These are phyloP conservation scores for Coremacera marginata DNA, from an alignment of 2,888 invertebrate genomes.

Conservation along the genomic window DNA sequence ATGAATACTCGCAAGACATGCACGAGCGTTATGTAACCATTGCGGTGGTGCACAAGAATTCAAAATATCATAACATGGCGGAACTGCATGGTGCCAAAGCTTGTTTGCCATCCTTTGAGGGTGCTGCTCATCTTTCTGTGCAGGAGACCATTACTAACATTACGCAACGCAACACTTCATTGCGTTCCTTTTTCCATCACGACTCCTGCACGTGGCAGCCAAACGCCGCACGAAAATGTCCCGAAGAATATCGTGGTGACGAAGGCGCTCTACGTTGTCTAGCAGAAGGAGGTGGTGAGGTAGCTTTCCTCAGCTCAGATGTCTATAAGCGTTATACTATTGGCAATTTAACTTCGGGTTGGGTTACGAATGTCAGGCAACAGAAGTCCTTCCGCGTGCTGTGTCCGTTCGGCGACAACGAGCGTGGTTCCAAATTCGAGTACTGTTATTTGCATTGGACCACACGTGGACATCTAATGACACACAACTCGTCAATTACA, in stretches of 20 bases:
- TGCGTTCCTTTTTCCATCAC: slow-evolving; percentile 74
- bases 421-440: slow-evolving; percentile 60
- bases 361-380: slow-evolving; percentile 65
- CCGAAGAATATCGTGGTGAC: slow-evolving; percentile 71
- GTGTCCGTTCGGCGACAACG: slow-evolving; percentile 71
- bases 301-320: slow-evolving; percentile 80
- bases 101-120: slow-evolving; percentile 85
- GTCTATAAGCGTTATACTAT: slow-evolving; percentile 75
- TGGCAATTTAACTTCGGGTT: slow-evolving; percentile 69
- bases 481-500: slow-evolving; percentile 71
- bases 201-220: slow-evolving; percentile 75
- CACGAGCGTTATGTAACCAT: slow-evolving; percentile 71
- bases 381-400: slow-evolving; percentile 71
- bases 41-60: slow-evolving; percentile 76
- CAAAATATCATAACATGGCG: slow-evolving; percentile 72
- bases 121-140: slow-evolving; percentile 77
- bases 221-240: slow-evolving; percentile 62
- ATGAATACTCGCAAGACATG: slow-evolving; percentile 62
- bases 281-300: slow-evolving; percentile 79
- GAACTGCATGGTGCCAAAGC: slow-evolving; percentile 80
- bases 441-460: slow-evolving; percentile 79
- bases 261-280: slow-evolving; percentile 77
- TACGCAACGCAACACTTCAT: slow-evolving; percentile 59
- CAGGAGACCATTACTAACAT: slow-evolving; percentile 69
- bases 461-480: slow-evolving; percentile 77